These are phyloP conservation scores for Protonibea diacanthus DNA, from an alignment of 2,797 vertebrate genomes.

Conservation along the genomic window DNA sequence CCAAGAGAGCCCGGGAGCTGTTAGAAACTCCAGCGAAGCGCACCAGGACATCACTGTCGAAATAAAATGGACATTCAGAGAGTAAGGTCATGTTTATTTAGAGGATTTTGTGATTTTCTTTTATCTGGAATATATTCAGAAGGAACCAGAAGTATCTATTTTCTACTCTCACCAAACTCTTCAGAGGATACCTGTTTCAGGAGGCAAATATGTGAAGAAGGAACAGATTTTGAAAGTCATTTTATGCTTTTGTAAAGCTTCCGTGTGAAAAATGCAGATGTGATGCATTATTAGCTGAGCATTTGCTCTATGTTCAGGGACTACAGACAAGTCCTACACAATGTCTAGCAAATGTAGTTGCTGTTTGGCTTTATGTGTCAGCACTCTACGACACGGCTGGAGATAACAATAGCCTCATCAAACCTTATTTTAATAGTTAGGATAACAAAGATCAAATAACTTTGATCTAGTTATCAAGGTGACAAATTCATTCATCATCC, in stretches of 20 bases:
- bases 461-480: constrained; percentile 14
- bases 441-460: constrained; percentile 11
- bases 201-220: constrained; percentile 40
- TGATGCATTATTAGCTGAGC: constrained; percentile 46
- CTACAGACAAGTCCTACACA: constrained; percentile 34
- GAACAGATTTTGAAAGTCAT: constrained; percentile 49
- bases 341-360: constrained; percentile 42
- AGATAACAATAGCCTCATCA: constrained; percentile 50
- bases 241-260: constrained; percentile 64
- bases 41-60: constrained; percentile 80
- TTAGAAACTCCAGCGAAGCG: constrained; percentile 80
- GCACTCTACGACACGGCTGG: constrained; percentile 56
- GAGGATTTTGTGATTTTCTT: constrained; percentile 41
- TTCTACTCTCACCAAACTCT: constrained; percentile 57
- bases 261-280: constrained; percentile 58
- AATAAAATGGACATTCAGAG: constrained; percentile 68
- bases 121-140: constrained; percentile 57
- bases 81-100: constrained; percentile 34
- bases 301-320: constrained; percentile 55
- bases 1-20: constrained; percentile 77
- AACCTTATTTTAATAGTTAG: constrained; percentile 51
- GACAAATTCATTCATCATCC: constrained; percentile 21
- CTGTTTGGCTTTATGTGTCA: constrained; percentile 56
- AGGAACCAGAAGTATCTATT: constrained; percentile 66
- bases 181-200: constrained; percentile 47